phyloP scores from a whole-genome alignment of 92 coral and sea anemone genomes.

The Parazoanthus swiftii region DNA sequence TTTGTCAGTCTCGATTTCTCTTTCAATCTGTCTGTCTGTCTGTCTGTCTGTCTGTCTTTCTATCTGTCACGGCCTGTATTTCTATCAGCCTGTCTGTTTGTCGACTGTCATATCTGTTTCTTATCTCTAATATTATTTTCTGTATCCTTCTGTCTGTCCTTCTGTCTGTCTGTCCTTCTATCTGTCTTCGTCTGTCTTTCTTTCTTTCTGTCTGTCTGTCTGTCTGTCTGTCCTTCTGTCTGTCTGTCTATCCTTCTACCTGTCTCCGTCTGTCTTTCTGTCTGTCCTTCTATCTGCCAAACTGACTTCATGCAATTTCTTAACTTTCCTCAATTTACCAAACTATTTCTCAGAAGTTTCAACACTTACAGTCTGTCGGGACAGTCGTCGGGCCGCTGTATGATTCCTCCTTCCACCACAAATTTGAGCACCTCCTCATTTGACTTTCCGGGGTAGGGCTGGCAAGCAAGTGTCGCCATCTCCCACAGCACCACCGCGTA shows the following conservation, averaged over 20 bases:
- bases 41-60: not conserved
- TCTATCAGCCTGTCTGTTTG: too few relatives aligned
- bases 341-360: not conserved
- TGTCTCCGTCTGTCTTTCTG: not conserved
- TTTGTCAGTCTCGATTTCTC: too few relatives aligned
- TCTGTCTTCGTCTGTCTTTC: not conserved
- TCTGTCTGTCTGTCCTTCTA: not conserved
- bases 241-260: too few relatives aligned
- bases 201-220: not conserved
- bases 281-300: too few relatives aligned
- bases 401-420: slow-evolving; percentile 90
- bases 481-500: slow-evolving; percentile 98
- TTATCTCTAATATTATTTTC: too few relatives aligned
- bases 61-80: too few relatives aligned
- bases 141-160: too few relatives aligned
- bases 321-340: not conserved
- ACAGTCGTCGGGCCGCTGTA: slow-evolving; percentile 83
- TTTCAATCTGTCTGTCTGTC: not conserved
- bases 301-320: too few relatives aligned
- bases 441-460: slow-evolving; percentile 99
- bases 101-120: too few relatives aligned
- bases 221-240: not conserved
- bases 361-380: slow-evolving; percentile 88
- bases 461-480: slow-evolving; percentile 96
- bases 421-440: slow-evolving; percentile 96